phyloP scores from a whole-genome alignment of 2,797 vertebrate genomes.

The Siniperca undulata region DNA sequence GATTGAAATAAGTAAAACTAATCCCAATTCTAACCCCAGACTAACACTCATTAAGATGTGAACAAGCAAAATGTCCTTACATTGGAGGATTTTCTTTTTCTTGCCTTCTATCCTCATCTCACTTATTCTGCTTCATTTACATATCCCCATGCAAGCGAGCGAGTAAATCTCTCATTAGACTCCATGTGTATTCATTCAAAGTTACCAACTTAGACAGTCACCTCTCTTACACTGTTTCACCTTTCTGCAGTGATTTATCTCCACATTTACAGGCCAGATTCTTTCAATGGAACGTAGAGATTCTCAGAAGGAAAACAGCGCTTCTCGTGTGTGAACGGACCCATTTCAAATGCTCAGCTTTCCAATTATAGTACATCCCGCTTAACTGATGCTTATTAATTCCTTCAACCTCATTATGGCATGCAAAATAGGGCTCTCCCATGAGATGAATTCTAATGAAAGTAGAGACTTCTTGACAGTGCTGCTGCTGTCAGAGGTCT shows the following conservation, averaged over 20 bases:
- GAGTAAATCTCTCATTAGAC: slow-evolving; percentile 32
- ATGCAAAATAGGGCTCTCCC: slow-evolving; percentile 84
- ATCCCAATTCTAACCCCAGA: slow-evolving; percentile 11
- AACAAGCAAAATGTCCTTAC: slow-evolving; percentile 14
- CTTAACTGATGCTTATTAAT: slow-evolving; percentile 88
- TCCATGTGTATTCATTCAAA: slow-evolving; percentile 51
- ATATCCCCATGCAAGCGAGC: slow-evolving; percentile 22
- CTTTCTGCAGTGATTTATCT: slow-evolving; percentile 40
- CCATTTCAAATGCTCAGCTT: slow-evolving; percentile 74
- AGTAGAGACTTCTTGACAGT: slow-evolving; percentile 48
- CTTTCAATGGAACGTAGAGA: slow-evolving; percentile 51
- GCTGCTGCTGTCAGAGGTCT: slow-evolving; percentile 41
- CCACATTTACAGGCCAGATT: slow-evolving; percentile 40
- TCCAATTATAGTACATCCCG: slow-evolving; percentile 84
- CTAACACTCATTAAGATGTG: slow-evolving; percentile 16
- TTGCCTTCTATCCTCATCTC: slow-evolving; percentile 1
- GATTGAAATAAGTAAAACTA: not conserved
- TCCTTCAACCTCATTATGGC: slow-evolving; percentile 86
- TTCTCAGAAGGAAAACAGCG: slow-evolving; percentile 58
- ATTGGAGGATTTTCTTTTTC: slow-evolving; percentile 18
- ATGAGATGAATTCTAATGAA: slow-evolving; percentile 82
- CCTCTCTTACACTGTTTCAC: slow-evolving; percentile 36
- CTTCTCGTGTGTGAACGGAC: slow-evolving; percentile 68
- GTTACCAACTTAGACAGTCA: slow-evolving; percentile 34
- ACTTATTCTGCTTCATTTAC: slow-evolving; percentile 36